Evolutionary conservation across 23 tunicate genomes (phyloP).

Genomic region (Styela clava): DNA sequence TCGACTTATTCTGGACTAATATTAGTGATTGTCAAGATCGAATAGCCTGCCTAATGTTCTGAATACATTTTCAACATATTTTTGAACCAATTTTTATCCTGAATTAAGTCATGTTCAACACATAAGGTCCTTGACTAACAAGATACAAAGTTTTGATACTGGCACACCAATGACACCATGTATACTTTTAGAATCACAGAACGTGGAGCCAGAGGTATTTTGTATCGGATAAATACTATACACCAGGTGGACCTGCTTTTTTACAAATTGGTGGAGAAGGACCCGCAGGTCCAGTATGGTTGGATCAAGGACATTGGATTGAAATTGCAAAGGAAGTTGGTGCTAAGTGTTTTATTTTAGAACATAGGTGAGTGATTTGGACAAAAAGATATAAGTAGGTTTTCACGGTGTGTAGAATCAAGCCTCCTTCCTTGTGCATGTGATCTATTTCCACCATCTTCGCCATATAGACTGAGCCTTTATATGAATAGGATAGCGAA

Average conservation of each 20-base stretch:
- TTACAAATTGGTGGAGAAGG: constrained; percentile 83
- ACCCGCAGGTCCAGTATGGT: constrained; percentile 64
- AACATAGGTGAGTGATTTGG: constrained; percentile 62
- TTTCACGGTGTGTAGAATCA: not conserved
- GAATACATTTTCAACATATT: no score
- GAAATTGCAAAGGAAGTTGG: constrained; percentile 60
- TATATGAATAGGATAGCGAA: not conserved
- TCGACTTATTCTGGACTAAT: no score
- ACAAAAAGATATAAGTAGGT: not conserved
- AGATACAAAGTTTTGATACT: no score
- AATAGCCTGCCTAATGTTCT: no score
- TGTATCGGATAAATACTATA: constrained; percentile 7
- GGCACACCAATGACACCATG: not conserved
- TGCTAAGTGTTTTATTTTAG: constrained; percentile 57
- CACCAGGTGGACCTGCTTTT: constrained; percentile 67
- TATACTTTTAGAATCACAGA: constrained; percentile 12
- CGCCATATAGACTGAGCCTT: not conserved
- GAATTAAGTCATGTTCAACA: no score
- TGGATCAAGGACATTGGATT: constrained; percentile 82
- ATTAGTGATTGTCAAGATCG: no score
- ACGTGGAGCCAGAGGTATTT: constrained; percentile 62
- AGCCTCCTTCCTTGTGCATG: no score
- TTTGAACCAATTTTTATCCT: no score
- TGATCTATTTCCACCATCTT: no score
- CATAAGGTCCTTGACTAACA: no score